These are phyloP conservation scores for Bhutanitis thaidina DNA, from an alignment of 2,888 invertebrate genomes.

Conservation along the genomic window DNA sequence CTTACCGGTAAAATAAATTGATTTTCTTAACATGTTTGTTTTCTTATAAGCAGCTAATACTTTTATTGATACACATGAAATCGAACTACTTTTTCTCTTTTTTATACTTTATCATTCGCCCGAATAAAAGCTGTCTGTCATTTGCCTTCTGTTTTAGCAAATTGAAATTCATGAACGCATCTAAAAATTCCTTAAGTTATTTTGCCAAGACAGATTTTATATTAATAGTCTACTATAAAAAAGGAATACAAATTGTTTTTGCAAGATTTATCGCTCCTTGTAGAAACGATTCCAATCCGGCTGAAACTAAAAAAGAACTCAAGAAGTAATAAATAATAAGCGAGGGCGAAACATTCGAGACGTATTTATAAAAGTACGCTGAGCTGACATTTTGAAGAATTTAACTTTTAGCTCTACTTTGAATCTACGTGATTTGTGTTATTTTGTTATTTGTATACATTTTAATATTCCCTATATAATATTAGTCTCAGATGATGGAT, in stretches of 20 bases:
- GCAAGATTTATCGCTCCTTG: conserved; percentile 15
- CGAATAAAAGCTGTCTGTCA: background rate
- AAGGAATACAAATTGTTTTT: conserved; percentile 16
- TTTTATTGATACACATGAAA: too few relatives aligned
- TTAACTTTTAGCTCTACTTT: background rate
- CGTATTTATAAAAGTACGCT: conserved; percentile 11
- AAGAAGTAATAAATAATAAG: conserved; percentile 19
- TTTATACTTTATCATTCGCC: background rate
- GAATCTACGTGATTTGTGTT: background rate
- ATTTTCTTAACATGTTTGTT: too few relatives aligned
- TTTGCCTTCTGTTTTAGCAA: background rate
- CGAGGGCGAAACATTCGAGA: background rate
- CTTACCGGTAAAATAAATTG: too few relatives aligned
- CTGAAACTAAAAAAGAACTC: conserved; percentile 13
- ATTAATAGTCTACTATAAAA: conserved; percentile 18
- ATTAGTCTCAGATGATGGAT: too few relatives aligned
- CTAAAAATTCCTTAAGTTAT: conserved; percentile 19
- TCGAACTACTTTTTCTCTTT: too few relatives aligned
- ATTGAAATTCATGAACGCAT: conserved; percentile 18
- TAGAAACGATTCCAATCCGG: conserved; percentile 10
- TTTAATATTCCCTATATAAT: too few relatives aligned
- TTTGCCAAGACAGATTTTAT: conserved; percentile 18
- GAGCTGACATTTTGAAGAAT: conserved; percentile 2
- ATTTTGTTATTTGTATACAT: background rate
- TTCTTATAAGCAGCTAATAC: too few relatives aligned